Percentiles rank a stretch among this genome's conserved stretches.
Evolutionary conservation across 2,888 invertebrate species (phyloP).

Genomic region (Toxonevra muliebris): DNA sequence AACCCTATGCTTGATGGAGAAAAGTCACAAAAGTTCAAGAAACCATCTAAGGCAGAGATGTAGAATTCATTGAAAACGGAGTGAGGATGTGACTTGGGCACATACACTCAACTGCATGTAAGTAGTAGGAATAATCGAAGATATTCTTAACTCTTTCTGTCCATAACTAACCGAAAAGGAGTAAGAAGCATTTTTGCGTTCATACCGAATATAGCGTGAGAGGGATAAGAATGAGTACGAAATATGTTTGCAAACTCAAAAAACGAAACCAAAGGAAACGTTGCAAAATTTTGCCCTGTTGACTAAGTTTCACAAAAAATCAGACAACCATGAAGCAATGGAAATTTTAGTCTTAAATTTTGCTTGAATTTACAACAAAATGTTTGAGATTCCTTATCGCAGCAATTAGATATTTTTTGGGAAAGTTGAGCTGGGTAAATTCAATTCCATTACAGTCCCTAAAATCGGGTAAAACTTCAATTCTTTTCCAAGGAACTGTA

Average conservation of each 20-base stretch:
- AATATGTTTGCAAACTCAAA: no score
- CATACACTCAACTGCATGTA: background rate
- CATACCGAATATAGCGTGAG: no score
- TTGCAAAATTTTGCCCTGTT: no score
- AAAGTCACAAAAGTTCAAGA: background rate
- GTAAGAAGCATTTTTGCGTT: no score
- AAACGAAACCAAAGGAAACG: no score
- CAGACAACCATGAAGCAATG: slow-evolving; percentile 33
- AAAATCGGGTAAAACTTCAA: no score
- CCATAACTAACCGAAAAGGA: no score
- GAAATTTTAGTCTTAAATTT: slow-evolving; percentile 21
- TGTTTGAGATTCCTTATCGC: background rate
- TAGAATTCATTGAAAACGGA: no score
- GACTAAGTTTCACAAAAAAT: background rate
- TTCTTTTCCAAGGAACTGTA: no score
- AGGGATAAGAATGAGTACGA: no score
- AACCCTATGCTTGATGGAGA: background rate
- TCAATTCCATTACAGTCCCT: background rate
- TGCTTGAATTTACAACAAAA: slow-evolving; percentile 14
- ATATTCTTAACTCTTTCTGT: background rate
- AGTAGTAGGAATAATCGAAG: background rate
- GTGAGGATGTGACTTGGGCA: background rate
- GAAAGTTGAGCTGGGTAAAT: background rate
- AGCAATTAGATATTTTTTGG: background rate
- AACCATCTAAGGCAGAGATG: background rate